A percentile compares a stretch with the other conserved stretches of the same genome.
phyloP scores from a whole-genome alignment of 2,888 invertebrate species.

The Cerastoderma edule region DNA sequence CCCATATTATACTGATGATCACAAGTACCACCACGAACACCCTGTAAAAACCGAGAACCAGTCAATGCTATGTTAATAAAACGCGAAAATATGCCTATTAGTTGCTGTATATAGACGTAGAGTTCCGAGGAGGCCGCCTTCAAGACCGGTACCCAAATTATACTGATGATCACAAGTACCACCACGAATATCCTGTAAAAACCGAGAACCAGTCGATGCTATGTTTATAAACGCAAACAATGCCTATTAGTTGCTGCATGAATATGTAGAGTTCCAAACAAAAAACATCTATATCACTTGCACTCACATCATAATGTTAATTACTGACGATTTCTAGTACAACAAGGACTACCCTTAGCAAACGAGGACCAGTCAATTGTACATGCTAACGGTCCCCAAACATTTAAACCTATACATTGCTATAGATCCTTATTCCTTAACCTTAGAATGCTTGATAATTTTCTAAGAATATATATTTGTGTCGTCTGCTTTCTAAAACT shows the following conservation, averaged over 20 bases:
- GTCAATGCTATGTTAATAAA: too few species aligned
- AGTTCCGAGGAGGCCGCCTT: slow-evolving; percentile 77
- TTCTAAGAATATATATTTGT: too few species aligned
- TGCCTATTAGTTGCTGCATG: slow-evolving; percentile 80
- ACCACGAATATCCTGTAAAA: slow-evolving; percentile 78
- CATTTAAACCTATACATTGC: not conserved
- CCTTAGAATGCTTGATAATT: too few species aligned
- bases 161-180: slow-evolving; percentile 77
- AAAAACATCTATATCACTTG: slow-evolving; percentile 78
- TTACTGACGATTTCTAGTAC: slow-evolving; percentile 78
- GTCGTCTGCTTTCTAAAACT: too few species aligned
- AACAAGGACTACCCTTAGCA: slow-evolving; percentile 76
- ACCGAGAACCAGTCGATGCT: not conserved
- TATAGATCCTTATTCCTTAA: not conserved
- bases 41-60: slow-evolving; percentile 60
- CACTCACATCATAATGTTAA: slow-evolving; percentile 82
- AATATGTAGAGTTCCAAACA: slow-evolving; percentile 80
- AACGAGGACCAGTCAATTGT: too few species aligned
- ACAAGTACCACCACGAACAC: slow-evolving; percentile 79
- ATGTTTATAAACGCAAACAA: too few species aligned
- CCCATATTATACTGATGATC: slow-evolving; percentile 80
- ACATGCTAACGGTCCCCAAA: not conserved
- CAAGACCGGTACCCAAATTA: slow-evolving; percentile 82
- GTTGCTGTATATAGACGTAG: slow-evolving; percentile 81
- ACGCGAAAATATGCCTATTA: too few species aligned